These are phyloP conservation scores for Strigamia transsilvanica DNA, from an alignment of 2,888 invertebrate genomes.

Conservation along the genomic window DNA sequence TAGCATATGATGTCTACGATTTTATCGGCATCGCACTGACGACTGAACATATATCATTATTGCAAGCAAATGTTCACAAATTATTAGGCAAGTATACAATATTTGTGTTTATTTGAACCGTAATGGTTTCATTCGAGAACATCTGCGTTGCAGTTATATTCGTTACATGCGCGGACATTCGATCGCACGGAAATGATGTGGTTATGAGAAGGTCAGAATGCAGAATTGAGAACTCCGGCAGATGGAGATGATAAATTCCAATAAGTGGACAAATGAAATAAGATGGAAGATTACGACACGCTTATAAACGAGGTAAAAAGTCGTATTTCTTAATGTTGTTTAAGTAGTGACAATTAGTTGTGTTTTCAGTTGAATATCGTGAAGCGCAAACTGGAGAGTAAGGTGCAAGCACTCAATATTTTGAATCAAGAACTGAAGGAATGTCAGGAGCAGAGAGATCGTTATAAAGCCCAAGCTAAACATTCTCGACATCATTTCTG, in stretches of 20 bases:
- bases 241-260: not conserved
- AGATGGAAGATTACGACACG: conserved; percentile 50
- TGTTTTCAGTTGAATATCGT: conserved; percentile 55
- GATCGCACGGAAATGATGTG: not conserved
- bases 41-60: not conserved
- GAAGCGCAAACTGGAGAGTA: conserved; percentile 77
- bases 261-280: not conserved
- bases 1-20: not conserved
- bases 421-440: conserved; percentile 79
- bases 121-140: not conserved
- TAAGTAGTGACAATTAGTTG: not conserved
- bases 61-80: not conserved
- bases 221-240: not conserved
- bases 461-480: conserved; percentile 81
- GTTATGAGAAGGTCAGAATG: not conserved
- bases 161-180: not conserved
- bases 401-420: conserved; percentile 81
- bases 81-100: not conserved
- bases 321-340: not conserved
- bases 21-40: not conserved
- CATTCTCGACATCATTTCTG: conserved; percentile 71
- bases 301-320: conserved; percentile 50
- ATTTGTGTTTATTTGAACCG: not conserved
- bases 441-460: conserved; percentile 80
- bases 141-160: not conserved